Evolutionary conservation across 2,888 invertebrate species (phyloP).

Genomic region (Ptychoptera albimana): DNA sequence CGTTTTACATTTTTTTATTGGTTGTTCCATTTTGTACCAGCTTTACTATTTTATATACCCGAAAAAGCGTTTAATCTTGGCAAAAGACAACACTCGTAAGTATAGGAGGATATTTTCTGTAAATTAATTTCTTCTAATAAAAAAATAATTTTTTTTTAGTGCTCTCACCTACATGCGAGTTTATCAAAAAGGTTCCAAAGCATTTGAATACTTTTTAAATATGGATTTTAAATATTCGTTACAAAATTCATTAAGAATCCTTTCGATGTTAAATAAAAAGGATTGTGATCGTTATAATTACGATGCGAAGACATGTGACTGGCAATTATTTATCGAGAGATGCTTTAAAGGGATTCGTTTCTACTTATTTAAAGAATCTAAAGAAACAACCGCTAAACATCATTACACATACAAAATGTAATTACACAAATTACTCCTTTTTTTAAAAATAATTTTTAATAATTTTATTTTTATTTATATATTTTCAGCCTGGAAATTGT

Average conservation of each 20-base stretch:
- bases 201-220: slow-evolving; percentile 28
- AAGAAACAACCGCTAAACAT: slow-evolving; percentile 27
- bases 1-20: slow-evolving; percentile 28
- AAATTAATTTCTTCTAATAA: background rate
- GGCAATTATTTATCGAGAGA: slow-evolving; percentile 27
- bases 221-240: slow-evolving; percentile 29
- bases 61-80: slow-evolving; percentile 27
- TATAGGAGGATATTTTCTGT: no score
- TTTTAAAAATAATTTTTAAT: no score
- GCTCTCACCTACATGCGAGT: slow-evolving; percentile 29
- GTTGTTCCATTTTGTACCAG: slow-evolving; percentile 27
- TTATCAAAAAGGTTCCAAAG: slow-evolving; percentile 29
- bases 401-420: slow-evolving; percentile 27
- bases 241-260: slow-evolving; percentile 25
- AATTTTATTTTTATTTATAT: background rate
- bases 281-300: slow-evolving; percentile 28
- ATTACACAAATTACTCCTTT: slow-evolving; percentile 12
- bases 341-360: slow-evolving; percentile 26
- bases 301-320: slow-evolving; percentile 28
- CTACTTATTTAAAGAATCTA: slow-evolving; percentile 28
- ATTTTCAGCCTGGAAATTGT: background rate
- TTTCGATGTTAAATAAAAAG: slow-evolving; percentile 20
- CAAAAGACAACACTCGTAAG: slow-evolving; percentile 30
- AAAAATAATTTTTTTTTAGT: slow-evolving; percentile 12
- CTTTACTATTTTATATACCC: slow-evolving; percentile 8